phyloP scores from a whole-genome alignment of 2,888 invertebrate species.

The Lacanobia wlatinum region DNA sequence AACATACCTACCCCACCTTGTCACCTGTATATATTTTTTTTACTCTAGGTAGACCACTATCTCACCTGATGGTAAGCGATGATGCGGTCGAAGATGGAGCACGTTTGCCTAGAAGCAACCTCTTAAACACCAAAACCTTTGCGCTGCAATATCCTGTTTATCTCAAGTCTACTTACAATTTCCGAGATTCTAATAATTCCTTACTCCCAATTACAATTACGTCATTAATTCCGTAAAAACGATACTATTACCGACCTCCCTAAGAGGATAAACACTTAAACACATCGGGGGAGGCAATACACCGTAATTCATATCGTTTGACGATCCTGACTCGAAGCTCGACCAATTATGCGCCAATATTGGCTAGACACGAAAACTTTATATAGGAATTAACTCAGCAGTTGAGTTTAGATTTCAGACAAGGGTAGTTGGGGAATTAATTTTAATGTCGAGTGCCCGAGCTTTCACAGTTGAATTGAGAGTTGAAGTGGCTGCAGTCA shows the following conservation, averaged over 20 bases:
- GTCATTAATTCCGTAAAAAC: slow-evolving; percentile 10
- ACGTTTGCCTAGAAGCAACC: no score
- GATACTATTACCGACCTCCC: slow-evolving; percentile 20
- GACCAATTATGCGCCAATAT: slow-evolving; percentile 55
- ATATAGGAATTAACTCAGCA: slow-evolving; percentile 34
- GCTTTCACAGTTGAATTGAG: slow-evolving; percentile 8
- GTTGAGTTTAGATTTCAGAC: slow-evolving; percentile 35
- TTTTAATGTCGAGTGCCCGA: slow-evolving; percentile 20
- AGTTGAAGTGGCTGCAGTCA: slow-evolving; percentile 15
- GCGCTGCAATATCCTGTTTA: no score
- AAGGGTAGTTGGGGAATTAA: slow-evolving; percentile 39
- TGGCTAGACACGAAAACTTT: slow-evolving; percentile 50
- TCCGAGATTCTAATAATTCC: not conserved
- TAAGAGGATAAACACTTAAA: slow-evolving; percentile 15
- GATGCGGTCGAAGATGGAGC: no score
- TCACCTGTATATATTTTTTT: no score
- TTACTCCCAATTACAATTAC: not conserved
- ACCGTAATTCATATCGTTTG: slow-evolving; percentile 41
- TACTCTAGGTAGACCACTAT: no score
- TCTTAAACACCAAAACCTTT: no score
- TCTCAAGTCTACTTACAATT: not conserved
- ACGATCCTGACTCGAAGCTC: slow-evolving; percentile 39
- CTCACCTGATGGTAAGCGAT: no score
- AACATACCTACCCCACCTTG: no score
- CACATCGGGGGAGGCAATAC: slow-evolving; percentile 9